Base-by-base conservation (phyloP, 2,888 invertebrate species). In the Apantesis nais region DNA sequence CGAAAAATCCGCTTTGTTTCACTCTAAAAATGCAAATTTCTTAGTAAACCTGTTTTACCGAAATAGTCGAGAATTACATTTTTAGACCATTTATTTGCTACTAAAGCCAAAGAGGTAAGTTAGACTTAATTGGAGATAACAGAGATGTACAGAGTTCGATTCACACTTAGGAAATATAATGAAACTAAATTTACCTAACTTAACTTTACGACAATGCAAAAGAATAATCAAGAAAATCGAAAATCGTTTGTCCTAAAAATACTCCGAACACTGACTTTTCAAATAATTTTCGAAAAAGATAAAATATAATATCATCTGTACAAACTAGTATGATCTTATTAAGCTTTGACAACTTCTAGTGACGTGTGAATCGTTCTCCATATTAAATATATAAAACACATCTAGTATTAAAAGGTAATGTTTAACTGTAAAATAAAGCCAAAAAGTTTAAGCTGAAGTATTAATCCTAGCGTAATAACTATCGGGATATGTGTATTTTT, bases 401-500 rank as follows among this genome's bases (percentile, higher is more conserved):
- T 71, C 77, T 81, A 81, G 74, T 62, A 39, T 52, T 77, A 77
- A 81, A 77, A 67, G 85, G 84, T 77, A 83, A 84, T 85, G 82
- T 75, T 73, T 74, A 84, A 87, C 76, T 90, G 89, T 93, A 90
- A 91, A 86, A 90, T 92, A 90, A 88, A 90, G 89, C 88, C 89
- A 89, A 89, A 89, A 87, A 87, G 74, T 74, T 63, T 67, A 88
- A 86, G 86, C 89, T 89, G 85, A 88, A 89, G 88, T 92, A 91
- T 92, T 92, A 92, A 93, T 89, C 89, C 88, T 94, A 93, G 92
- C 76, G 85, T 93, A 81, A 83, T 78, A 79, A 88, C 83, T 89
- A 90, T 88, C 86, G 91, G 87, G 92, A 89, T 93, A 90, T 88
- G 92, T 93, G 95, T 95, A 95, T 95, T 95, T 95, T 95, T 95